Base-by-base conservation (phyloP, 2,797 vertebrate genomes). In the Acipenser transmontanus region DNA sequence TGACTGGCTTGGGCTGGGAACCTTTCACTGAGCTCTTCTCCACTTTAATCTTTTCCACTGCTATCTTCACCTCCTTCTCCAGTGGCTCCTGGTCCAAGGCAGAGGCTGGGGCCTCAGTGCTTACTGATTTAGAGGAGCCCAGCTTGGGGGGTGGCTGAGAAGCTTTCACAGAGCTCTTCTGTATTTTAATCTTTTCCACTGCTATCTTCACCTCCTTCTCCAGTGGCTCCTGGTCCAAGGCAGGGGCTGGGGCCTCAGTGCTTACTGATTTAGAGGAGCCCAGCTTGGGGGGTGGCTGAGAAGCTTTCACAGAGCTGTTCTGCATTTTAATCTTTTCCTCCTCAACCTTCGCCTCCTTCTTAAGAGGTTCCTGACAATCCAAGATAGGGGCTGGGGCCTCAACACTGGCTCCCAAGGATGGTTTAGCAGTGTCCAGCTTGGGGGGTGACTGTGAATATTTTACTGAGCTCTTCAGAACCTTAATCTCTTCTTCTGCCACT, bases 21-120 rank as follows among this genome's bases (percentile, higher is more conserved):
- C 34, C 34, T 34, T 34, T 34, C 50, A 62, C 12, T 12, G 54
- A 6, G 54, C 12, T 70, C 69, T 76, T 80, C 69, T 84, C 74
- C 47, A 71, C 4, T 34, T 34, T 34, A 34, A 34, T 34, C 34
- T 34, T 34, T 34, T 34, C 34, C 34, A 34, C 34, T 34, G 34
- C 34, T 34, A 34, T 34, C 34, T 34, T 34, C 34, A 34, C 34
- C 34, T 34, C 34, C 34, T 34, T 34, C 34, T 34, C 34, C 34
- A 34, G 34, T 67, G n/a, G 34, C 12, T 6, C 10, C 64, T 66
- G 9, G 12, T 9, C 7, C 11, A 51, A 47, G 54, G 12, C 9
- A 12, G 56, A 10, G n/a, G n/a, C 47, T 60, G 57, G 6, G n/a
- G 20, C 8, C 7, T n/a, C 14, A 7, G 8, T 8, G 2, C 11